Evolutionary conservation across 2,113 vertebrate genomes (phyloP).

Genomic region (Eupsittula cactorum): DNA sequence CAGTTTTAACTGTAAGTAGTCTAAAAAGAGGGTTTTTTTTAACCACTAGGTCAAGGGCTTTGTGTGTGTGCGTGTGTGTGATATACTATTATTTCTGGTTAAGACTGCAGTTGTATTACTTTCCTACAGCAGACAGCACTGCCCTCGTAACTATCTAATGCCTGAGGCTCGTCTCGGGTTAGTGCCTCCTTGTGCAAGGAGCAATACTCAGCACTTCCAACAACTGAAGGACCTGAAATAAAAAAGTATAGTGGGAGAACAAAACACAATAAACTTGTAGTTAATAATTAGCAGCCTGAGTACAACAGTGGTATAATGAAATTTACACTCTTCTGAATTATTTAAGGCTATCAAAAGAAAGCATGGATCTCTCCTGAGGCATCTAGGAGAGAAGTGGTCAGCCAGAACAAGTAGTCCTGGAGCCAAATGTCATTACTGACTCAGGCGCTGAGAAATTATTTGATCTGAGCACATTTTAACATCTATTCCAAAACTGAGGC

Average conservation of each 20-base stretch:
- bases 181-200: not conserved
- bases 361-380: not conserved
- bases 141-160: not conserved
- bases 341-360: not conserved
- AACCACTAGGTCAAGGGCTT: not conserved
- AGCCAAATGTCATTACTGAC: not conserved
- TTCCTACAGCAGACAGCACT: not conserved
- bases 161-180: not conserved
- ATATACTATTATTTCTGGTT: not conserved
- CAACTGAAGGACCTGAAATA: not conserved
- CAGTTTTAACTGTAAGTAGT: not conserved
- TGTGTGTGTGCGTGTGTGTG: not conserved
- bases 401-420: not conserved
- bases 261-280: not conserved
- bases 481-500: not conserved
- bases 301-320: not conserved
- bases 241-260: not conserved
- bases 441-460: not conserved
- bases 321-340: not conserved
- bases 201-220: not conserved
- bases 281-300: not conserved
- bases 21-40: not conserved
- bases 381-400: not conserved
- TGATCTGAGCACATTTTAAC: not conserved
- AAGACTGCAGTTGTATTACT: not conserved